phyloP scores from a whole-genome alignment of 2,113 vertebrate species.

The Empidonax traillii region DNA sequence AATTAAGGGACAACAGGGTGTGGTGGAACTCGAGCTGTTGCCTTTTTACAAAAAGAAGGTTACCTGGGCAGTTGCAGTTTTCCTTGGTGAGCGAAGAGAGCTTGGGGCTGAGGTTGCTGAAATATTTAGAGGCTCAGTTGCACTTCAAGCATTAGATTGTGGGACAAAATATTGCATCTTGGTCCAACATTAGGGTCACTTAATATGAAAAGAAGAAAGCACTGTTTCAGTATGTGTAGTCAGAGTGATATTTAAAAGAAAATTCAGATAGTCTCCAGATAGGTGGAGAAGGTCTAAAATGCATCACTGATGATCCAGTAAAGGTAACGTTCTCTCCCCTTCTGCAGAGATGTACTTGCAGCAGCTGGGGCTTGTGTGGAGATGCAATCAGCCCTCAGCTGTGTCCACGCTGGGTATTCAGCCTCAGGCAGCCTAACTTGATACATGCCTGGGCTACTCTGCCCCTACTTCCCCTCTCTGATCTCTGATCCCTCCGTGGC shows the following conservation, averaged over 20 bases:
- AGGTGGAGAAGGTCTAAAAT: background rate
- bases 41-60: background rate
- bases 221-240: background rate
- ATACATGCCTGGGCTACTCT: background rate
- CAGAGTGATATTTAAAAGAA: background rate
- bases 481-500: accelerated
- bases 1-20: background rate
- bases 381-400: background rate
- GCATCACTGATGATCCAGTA: background rate
- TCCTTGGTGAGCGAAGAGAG: background rate
- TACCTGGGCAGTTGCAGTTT: background rate
- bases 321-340: background rate
- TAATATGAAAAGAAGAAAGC: background rate
- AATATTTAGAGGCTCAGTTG: background rate
- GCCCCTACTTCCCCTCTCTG: accelerated
- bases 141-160: background rate
- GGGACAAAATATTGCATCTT: background rate
- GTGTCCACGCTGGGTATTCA: background rate
- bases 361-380: background rate
- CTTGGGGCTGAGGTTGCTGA: background rate
- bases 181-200: background rate
- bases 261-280: background rate
- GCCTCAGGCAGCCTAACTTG: background rate
- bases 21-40: background rate
- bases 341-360: background rate